Conservation (phyloP, 2,113 vertebrate genomes). For the Vicugna pacos region DNA sequence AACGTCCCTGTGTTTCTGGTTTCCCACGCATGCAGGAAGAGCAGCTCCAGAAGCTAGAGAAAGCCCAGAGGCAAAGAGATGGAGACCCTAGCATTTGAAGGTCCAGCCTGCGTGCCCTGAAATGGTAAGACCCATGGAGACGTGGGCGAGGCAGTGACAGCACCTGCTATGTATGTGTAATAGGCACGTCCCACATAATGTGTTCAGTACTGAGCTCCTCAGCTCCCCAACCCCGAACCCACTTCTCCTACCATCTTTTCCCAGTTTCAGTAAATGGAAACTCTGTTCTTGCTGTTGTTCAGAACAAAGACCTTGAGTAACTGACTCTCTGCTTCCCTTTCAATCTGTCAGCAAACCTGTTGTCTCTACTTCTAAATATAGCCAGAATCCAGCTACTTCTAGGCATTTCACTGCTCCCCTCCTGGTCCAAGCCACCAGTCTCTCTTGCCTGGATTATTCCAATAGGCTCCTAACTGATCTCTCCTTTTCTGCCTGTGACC, state of each 20-base stretch:
- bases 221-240: not conserved
- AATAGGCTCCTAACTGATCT: not conserved
- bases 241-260: not conserved
- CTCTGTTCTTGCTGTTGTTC: not conserved
- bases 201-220: not conserved
- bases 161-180: not conserved
- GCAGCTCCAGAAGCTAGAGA: not conserved
- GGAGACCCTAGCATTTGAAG: not conserved
- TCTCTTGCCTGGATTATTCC: not conserved
- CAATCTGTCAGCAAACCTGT: not conserved
- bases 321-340: not conserved
- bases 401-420: too few species aligned
- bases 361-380: not conserved
- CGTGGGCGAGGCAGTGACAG: not conserved
- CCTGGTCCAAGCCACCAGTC: not conserved
- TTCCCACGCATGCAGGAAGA: not conserved
- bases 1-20: not conserved
- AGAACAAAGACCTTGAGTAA: not conserved
- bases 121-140: not conserved
- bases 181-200: too few species aligned
- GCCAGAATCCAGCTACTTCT: not conserved
- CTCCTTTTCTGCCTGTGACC: not conserved
- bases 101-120: not conserved
- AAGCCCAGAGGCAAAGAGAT: not conserved
- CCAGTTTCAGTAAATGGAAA: not conserved